A percentile compares a stretch with the other conserved stretches of the same genome.
These are phyloP conservation scores for Maccullochella peelii DNA, from an alignment of 2,113 vertebrate species.

Conservation along the genomic window DNA sequence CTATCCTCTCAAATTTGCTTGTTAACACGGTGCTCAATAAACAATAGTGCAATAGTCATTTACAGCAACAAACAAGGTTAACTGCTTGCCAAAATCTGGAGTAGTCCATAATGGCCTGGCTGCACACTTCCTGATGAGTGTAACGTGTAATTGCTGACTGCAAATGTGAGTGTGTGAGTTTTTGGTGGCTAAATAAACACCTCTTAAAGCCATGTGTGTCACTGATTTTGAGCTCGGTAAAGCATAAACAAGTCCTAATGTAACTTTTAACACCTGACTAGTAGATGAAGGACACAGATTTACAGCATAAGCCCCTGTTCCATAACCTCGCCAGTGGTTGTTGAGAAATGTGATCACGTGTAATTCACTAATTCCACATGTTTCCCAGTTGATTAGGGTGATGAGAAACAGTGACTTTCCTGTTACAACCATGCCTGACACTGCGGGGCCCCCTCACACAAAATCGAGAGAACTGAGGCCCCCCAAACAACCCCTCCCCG, in stretches of 20 bases:
- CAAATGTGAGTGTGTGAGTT: slow-evolving; percentile 54
- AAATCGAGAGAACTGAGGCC: not conserved
- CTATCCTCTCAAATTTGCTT: slow-evolving; percentile 60
- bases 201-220: slow-evolving; percentile 42
- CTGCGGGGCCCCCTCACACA: not conserved
- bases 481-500: not conserved
- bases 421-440: not conserved
- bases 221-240: not conserved
- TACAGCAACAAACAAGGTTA: slow-evolving; percentile 68
- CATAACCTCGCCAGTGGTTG: not conserved
- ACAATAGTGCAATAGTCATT: slow-evolving; percentile 42
- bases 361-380: not conserved
- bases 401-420: not conserved
- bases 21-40: slow-evolving; percentile 66
- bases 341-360: not conserved
- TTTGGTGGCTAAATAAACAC: slow-evolving; percentile 73
- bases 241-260: not conserved
- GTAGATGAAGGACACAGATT: not conserved
- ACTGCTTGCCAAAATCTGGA: slow-evolving; percentile 64
- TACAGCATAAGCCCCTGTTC: not conserved
- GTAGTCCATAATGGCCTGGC: slow-evolving; percentile 33
- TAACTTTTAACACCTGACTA: not conserved
- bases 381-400: not conserved
- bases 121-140: slow-evolving; percentile 46
- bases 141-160: slow-evolving; percentile 34